Base-by-base conservation (phyloP, 2,113 vertebrate genomes). In the Heteronetta atricapilla region DNA sequence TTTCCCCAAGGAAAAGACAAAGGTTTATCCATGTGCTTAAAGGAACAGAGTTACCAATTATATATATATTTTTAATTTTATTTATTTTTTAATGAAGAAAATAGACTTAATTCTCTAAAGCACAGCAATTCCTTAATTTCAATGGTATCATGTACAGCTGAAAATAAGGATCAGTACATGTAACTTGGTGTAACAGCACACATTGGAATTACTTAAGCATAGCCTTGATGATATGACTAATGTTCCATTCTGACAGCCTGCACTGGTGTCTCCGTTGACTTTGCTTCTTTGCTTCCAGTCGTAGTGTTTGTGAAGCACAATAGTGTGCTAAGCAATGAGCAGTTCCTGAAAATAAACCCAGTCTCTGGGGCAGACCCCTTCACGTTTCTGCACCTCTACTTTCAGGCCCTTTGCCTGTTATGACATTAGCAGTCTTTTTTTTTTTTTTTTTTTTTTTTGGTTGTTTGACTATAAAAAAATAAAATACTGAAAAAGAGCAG, bases 171-270 rank as follows among this genome's bases (percentile, higher is more conserved):
- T 29, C 4, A 69, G 25, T 50, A 50, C 44, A 58, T 85, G 91
- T 94, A 73, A 82, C 70, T 85, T 46, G 44, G n/a, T 92, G 23
- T 69, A 91, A 46, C 63, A 74, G 78, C 58, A 87, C 74, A 85
- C 78, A n/a, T 33, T 59, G 36, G 63, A 88, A 91, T 92, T 94
- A 79, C 80, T 94, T 89, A 76, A 86, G 46, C 75, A 77, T 29
- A 73, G 25, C 25, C 36, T 89, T 89, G 78, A 79, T 87, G 48
- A 67, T 85, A 77, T 88, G 87, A 86, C 36, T 82, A 87, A 82
- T 87, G 55, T 77, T 94, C 67, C 75, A 74, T 80, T 33, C 50
- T 87, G 79, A 93, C 78, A 95, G 63, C 40, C 82, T 88, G 78
- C 67, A 93, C 50, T 86, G 52, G 29, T 75, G 56, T 60, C 52